Conservation (phyloP, 2,797 vertebrate genomes). For the Botia almorhae region DNA sequence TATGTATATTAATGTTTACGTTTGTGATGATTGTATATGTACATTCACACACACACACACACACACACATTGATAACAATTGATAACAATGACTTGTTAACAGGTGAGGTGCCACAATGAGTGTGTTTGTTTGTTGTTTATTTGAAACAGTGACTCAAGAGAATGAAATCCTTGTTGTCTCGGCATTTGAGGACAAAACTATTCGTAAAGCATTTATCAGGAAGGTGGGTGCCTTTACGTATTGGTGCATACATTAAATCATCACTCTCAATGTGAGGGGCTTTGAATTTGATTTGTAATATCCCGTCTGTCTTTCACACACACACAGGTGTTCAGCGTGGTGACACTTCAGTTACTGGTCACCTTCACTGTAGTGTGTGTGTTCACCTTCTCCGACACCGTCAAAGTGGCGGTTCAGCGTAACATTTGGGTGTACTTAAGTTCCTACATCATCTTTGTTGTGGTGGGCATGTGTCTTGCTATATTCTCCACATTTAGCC, state of each 20-base stretch:
- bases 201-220: slow-evolving; percentile 61
- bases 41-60: no score
- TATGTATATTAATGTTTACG: no score
- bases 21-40: no score
- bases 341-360: slow-evolving; percentile 86
- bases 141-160: slow-evolving; percentile 2
- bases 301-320: not conserved
- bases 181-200: slow-evolving; percentile 53
- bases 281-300: not conserved
- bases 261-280: not conserved
- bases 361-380: slow-evolving; percentile 85
- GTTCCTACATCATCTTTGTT: slow-evolving; percentile 83
- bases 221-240: slow-evolving; percentile 52
- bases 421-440: slow-evolving; percentile 81
- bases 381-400: slow-evolving; percentile 85
- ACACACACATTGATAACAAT: no score
- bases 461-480: slow-evolving; percentile 77
- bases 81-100: no score
- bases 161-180: not conserved
- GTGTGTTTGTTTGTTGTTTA: not conserved
- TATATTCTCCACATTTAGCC: slow-evolving; percentile 79
- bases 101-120: not conserved
- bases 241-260: not conserved
- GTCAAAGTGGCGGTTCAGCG: slow-evolving; percentile 78
- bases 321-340: slow-evolving; percentile 85